phyloP scores from a whole-genome alignment of 2,888 invertebrate species.

The Hololepta plana region DNA sequence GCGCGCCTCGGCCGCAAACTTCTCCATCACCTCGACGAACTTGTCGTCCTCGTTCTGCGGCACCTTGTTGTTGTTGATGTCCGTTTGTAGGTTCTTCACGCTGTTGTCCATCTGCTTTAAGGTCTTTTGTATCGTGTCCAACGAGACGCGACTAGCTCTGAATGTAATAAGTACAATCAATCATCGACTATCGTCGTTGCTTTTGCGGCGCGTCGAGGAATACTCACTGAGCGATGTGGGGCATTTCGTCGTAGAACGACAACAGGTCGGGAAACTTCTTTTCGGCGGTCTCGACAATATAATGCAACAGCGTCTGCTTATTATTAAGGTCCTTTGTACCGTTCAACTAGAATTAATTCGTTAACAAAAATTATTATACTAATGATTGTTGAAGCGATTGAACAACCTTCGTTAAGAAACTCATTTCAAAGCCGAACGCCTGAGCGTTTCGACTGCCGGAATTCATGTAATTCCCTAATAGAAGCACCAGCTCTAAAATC shows the following conservation, averaged over 20 bases:
- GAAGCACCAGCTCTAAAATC: conserved; percentile 72
- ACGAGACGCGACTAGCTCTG: conserved; percentile 69
- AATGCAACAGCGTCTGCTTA: conserved; percentile 82
- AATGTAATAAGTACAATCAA: conserved; percentile 10
- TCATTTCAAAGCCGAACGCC: conserved; percentile 93
- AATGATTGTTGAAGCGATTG: not conserved
- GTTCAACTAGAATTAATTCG: conserved; percentile 49
- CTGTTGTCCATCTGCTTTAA: conserved; percentile 74
- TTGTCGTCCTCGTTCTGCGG: conserved; percentile 67
- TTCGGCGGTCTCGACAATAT: conserved; percentile 75
- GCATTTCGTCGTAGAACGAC: conserved; percentile 69
- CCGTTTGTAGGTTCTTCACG: conserved; percentile 76
- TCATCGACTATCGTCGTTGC: too few species aligned
- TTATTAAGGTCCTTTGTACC: conserved; percentile 89
- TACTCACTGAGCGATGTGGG: conserved; percentile 61
- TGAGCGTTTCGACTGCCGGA: conserved; percentile 85
- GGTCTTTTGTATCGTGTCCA: conserved; percentile 64
- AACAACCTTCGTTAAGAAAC: conserved; percentile 76
- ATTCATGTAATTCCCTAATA: conserved; percentile 95
- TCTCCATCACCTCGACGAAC: conserved; percentile 71
- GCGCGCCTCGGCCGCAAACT: conserved; percentile 60
- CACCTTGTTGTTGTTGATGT: conserved; percentile 67
- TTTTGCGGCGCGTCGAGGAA: too few species aligned
- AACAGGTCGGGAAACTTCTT: conserved; percentile 73
- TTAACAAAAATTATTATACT: conserved; percentile 6